These are phyloP conservation scores for Mesoclemmys tuberculata DNA, from an alignment of 2,113 vertebrate species.

Conservation along the genomic window DNA sequence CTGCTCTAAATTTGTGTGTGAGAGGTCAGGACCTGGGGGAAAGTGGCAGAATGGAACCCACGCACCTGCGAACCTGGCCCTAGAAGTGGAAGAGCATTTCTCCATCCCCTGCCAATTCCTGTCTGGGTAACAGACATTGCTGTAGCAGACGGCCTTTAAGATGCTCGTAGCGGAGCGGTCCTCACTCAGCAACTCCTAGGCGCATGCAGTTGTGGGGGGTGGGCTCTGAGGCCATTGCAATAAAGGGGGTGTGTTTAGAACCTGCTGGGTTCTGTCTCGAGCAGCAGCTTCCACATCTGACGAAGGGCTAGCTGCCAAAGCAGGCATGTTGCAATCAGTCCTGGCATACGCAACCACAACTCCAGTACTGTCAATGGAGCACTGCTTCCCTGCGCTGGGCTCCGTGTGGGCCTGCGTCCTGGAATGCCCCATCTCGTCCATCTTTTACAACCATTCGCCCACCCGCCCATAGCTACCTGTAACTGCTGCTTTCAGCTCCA, in stretches of 20 bases:
- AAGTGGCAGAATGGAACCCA: neutral
- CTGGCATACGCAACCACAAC: neutral
- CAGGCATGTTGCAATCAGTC: neutral
- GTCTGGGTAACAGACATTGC: no score
- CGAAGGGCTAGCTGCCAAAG: neutral
- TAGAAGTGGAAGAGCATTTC: neutral
- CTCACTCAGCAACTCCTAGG: no score
- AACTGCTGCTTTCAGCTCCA: neutral
- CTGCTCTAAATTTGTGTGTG: neutral
- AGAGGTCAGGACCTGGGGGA: neutral
- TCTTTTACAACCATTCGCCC: neutral
- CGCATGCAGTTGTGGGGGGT: no score
- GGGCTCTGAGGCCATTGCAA: neutral
- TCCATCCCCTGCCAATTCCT: neutral
- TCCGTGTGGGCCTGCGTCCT: no score
- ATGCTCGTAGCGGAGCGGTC: no score
- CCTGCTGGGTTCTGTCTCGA: neutral
- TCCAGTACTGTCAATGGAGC: neutral
- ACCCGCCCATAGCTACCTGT: fast-evolving
- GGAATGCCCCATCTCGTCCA: neutral
- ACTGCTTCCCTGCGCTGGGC: neutral
- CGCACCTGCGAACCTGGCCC: neutral
- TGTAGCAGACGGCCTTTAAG: no score
- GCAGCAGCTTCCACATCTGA: neutral
- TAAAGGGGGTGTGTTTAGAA: neutral